phyloP scores from a whole-genome alignment of 1,140 invertebrate genomes.

The Panonychus citri region DNA sequence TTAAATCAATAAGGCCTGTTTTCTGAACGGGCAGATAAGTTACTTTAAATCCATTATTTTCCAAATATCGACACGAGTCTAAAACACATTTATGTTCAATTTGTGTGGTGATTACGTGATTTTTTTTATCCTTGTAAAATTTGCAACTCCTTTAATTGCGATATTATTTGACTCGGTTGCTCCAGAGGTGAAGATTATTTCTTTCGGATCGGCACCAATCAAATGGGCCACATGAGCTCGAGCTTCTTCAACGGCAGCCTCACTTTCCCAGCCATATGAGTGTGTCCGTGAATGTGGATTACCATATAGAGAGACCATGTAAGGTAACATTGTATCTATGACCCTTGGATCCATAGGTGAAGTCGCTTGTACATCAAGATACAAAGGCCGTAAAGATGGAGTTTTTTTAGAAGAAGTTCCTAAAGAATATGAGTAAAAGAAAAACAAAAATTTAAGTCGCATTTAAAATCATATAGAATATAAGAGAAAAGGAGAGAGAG shows the following conservation, averaged over 20 bases:
- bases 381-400: constrained; percentile 40
- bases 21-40: constrained; percentile 80
- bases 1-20: constrained; percentile 67
- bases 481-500: no score
- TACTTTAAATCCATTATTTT: constrained; percentile 81
- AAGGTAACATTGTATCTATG: constrained; percentile 90
- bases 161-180: constrained; percentile 99
- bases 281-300: constrained; percentile 98
- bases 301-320: constrained; percentile 64
- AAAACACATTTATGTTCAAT: constrained; percentile 99
- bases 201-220: constrained; percentile 89
- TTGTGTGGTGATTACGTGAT: constrained; percentile 85
- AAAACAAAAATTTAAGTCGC: no score
- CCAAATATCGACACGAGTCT: constrained; percentile 83
- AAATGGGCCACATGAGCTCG: constrained; percentile 67
- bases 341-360: constrained; percentile 92
- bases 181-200: constrained; percentile 95
- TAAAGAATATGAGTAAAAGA: no score
- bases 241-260: constrained; percentile 77
- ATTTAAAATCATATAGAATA: no score
- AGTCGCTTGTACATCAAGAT: constrained; percentile 92
- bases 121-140: constrained; percentile 84
- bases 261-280: constrained; percentile 96
- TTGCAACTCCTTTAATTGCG: constrained; percentile 64
- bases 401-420: no score